Evolutionary conservation across 2,113 vertebrate species (phyloP), one percentile per base, ranked within the genome.

Genomic region (Apteryx owenii): DNA sequence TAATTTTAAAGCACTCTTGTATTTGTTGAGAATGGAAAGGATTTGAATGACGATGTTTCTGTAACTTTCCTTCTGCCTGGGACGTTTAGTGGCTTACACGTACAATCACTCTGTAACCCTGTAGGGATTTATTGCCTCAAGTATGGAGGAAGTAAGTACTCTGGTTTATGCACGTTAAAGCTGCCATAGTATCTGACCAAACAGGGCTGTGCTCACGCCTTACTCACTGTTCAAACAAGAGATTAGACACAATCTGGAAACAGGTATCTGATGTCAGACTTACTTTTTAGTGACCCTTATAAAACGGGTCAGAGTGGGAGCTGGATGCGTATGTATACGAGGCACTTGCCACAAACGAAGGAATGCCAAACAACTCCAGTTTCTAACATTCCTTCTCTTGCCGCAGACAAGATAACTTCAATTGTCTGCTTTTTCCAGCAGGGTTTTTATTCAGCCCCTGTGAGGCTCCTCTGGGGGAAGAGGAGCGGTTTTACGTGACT

Each of bases 1-100:
- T 53, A 5, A 0, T 29, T 64, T 54, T 44, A 19, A 3, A 0
- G 0, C 0, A 0, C 9, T 50, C 22, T 21, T 0, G 0, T n/a
- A 40, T 26, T 10, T 62, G 51, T 69, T 2, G 1, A 33, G 51
- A 68, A 21, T 25, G 33, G 56, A 51, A 72, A 15, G 50, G 33
- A 19, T 20, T 58, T 61, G 60, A 25, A 4, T 3, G 1, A 3
- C 28, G 0, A 0, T 18, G 12, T 53, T 58, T 22, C 31, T 31
- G 10, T 60, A 26, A 5, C 36, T 7, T 2, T 48, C 2, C 0
- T 22, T 42, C 10, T 0, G 0, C 0, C 9, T 2, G 20, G 46
- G 31, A 26, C 33, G 36, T 15, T 2, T 9, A 10, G 16, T 40
- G 18, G n/a, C 21, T 88, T 13, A 8, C 7, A 9, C 0, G 0